Evolutionary conservation across 2,888 invertebrate species (phyloP), one percentile per base, ranked within the genome.

Genomic region (Ypsolopha scabrella): DNA sequence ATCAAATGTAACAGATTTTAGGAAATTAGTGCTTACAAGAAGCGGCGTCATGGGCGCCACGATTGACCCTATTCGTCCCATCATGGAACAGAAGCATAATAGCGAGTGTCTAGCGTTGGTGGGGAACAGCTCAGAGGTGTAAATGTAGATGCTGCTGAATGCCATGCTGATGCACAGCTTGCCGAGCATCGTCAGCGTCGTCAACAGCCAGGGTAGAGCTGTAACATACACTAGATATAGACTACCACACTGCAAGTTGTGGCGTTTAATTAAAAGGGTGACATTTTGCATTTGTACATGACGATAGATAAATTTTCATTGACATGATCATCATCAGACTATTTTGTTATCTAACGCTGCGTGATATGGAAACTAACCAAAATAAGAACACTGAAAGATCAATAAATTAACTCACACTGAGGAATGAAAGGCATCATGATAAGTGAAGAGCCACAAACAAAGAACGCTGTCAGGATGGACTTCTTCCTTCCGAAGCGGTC

Each of bases 91-190:
- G 39, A 76, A 64, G 6, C 87, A 87, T 70, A 91, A 79, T 53
- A 89, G 69, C 7, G 87, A 80, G 61, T 90, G 89, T 38, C 91
- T 75, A 51, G 88, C 72, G 36, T 74, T 70, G n/a, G 91, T 91
- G 0, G 91, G 91, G 67, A 90, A 90, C 69, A 91, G 78, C 77
- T 91, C 91, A 50, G 89, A 82, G 1, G 90, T 90, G 65, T 90
- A 88, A 56, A 91, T 85, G 68, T 91, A 91, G 56, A 89, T 71
- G 9, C 88, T 80, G 1, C 87, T 77, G 63, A 90, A 91, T 9
- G 89, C 85, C 65, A 88, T 82, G 45, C 90, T 90, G 58, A 90
- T 89, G 55, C 81, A 83, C 62, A 87, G 80, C 78, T 91, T 91
- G 36, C 90, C 90, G 41, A 88, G 50, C 61, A 90, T 56, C 33